phyloP scores from a whole-genome alignment of 1,140 invertebrate species.

The Drosophila bifasciata region DNA sequence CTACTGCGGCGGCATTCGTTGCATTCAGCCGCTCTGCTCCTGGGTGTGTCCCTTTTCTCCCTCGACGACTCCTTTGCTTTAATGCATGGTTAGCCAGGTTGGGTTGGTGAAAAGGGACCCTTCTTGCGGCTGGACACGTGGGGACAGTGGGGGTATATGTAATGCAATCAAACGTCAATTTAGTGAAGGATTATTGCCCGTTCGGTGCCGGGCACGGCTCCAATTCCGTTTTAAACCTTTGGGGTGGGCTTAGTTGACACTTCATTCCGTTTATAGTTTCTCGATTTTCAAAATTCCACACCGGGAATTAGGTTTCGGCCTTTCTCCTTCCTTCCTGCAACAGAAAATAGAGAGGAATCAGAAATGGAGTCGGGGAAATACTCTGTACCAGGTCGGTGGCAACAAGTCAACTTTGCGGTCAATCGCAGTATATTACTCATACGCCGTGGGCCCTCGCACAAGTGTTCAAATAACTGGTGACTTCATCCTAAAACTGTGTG shows the following conservation, averaged over 20 bases:
- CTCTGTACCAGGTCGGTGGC: conserved; percentile 25
- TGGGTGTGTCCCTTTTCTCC: conserved; percentile 12
- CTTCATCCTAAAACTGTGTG: conserved; percentile 7
- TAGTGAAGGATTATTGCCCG: conserved; percentile 26
- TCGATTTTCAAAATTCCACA: conserved; percentile 26
- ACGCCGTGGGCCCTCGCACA: conserved; percentile 38
- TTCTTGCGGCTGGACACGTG: conserved; percentile 25
- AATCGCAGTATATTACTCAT: conserved; percentile 65
- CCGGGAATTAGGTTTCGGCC: conserved; percentile 2
- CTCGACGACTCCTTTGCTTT: conserved; percentile 25
- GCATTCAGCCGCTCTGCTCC: conserved; percentile 38
- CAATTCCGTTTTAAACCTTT: no score
- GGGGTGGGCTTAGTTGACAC: conserved; percentile 11
- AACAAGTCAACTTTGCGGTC: conserved; percentile 60
- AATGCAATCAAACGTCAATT: conserved; percentile 42
- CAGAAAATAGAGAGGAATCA: no score
- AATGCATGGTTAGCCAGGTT: conserved; percentile 41
- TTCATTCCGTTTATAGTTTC: conserved; percentile 11
- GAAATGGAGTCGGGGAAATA: conserved; percentile 34
- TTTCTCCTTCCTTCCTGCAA: no score
- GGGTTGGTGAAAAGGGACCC: conserved; percentile 19
- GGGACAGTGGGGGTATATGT: no score
- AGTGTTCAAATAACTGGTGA: conserved; percentile 45
- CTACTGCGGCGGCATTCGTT: no score
- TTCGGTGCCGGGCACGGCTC: neutral